Evolutionary conservation across 2,113 vertebrate genomes (phyloP).

Genomic region (Forbesichthys agassizii): DNA sequence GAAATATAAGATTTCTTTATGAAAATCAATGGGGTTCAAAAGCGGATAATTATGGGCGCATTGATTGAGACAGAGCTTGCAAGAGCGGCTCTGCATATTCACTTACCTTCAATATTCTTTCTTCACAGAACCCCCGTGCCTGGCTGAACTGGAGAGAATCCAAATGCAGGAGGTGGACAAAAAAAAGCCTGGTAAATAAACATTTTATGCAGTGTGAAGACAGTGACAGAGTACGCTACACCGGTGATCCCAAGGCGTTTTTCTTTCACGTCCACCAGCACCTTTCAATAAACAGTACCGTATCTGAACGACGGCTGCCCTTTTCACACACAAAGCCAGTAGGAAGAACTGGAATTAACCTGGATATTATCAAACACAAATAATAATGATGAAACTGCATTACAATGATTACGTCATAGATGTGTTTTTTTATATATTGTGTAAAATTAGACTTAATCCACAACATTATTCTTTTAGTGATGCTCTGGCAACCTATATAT

Average conservation of each 20-base stretch:
- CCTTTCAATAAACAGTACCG: no score
- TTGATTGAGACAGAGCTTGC: slow-evolving; percentile 57
- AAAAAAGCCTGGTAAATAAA: slow-evolving; percentile 79
- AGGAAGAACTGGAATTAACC: no score
- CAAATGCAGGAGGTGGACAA: slow-evolving; percentile 91
- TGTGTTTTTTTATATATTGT: no score
- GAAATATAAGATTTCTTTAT: slow-evolving; percentile 45
- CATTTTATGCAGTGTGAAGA: background rate
- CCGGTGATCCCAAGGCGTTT: background rate
- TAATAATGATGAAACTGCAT: no score
- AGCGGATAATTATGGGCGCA: slow-evolving; percentile 47
- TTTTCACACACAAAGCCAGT: no score
- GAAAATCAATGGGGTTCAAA: slow-evolving; percentile 43
- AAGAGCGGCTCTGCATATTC: slow-evolving; percentile 11
- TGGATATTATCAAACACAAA: no score
- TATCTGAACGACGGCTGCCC: no score
- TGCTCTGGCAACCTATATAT: no score
- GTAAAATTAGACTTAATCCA: no score
- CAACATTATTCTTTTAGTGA: no score
- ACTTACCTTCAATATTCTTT: slow-evolving; percentile 47
- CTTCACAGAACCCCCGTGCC: slow-evolving; percentile 90
- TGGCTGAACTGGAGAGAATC: slow-evolving; percentile 89
- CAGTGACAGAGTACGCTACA: background rate
- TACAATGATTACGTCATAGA: no score
- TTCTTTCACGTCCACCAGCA: background rate